These are phyloP conservation scores for Ailurus styani DNA, from an alignment of 2,113 vertebrate species.

Conservation along the genomic window DNA sequence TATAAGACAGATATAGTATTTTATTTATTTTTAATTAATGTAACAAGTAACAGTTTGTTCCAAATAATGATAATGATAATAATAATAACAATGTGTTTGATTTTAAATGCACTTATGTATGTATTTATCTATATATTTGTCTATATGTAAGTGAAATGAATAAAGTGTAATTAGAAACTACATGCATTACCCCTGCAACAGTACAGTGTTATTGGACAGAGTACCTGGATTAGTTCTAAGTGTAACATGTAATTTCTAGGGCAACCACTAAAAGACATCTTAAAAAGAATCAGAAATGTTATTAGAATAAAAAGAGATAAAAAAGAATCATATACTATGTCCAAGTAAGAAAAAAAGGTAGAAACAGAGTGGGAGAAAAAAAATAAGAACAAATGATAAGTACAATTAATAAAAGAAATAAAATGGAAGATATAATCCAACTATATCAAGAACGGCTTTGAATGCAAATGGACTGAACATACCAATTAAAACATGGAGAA, in stretches of 20 bases:
- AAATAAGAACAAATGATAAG: neutral
- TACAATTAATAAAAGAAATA: neutral
- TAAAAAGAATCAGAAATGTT: neutral
- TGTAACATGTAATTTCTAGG: too few species aligned
- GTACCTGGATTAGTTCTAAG: neutral
- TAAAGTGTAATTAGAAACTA: neutral
- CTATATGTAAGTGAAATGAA: neutral
- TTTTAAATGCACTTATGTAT: neutral
- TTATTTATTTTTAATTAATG: neutral
- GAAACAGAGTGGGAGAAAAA: too few species aligned
- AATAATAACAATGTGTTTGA: neutral
- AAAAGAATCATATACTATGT: neutral
- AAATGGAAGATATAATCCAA: neutral
- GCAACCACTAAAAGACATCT: neutral
- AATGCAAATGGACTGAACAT: neutral
- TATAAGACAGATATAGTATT: neutral
- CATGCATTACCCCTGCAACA: neutral
- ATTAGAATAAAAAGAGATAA: neutral
- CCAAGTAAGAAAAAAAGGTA: neutral
- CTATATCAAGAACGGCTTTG: neutral
- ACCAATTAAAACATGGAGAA: neutral
- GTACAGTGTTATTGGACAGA: neutral
- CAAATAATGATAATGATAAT: neutral
- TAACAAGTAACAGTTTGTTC: neutral
- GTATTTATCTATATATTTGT: neutral